phyloP scores from a whole-genome alignment of 2,113 vertebrate genomes.

The Chamaetylas fuelleborni region DNA sequence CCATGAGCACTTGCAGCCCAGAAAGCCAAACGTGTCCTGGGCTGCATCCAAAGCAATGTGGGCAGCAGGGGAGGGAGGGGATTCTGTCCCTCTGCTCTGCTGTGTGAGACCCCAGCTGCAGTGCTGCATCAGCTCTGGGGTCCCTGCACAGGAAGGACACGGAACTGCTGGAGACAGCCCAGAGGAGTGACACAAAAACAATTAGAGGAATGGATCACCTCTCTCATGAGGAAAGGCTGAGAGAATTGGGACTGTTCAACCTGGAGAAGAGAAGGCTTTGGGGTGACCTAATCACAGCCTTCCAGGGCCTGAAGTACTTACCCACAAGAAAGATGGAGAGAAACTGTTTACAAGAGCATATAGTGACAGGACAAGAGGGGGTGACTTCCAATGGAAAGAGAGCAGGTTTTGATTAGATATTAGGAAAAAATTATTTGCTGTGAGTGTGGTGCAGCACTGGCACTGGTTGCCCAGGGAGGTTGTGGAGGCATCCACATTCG shows the following conservation, averaged over 20 bases:
- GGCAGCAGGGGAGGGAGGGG: neutral
- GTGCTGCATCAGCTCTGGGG: neutral
- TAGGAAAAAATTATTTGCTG: neutral
- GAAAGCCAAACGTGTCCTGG: accelerated
- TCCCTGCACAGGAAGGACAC: neutral
- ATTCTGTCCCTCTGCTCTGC: neutral
- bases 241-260: neutral
- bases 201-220: neutral
- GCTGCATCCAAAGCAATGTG: neutral
- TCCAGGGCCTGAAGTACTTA: neutral
- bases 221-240: neutral
- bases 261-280: neutral
- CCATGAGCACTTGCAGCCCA: accelerated
- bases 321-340: neutral
- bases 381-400: neutral
- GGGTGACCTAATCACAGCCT: neutral
- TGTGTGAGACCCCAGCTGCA: neutral
- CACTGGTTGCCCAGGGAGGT: too few species aligned
- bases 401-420: neutral
- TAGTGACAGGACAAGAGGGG: neutral
- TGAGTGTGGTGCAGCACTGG: neutral
- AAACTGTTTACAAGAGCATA: neutral
- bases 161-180: neutral
- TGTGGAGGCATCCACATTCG: neutral
- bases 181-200: neutral